A percentile compares a stretch with the other conserved stretches of the same genome.
phyloP scores from a whole-genome alignment of 2,113 vertebrate species.

The Aythya baeri region DNA sequence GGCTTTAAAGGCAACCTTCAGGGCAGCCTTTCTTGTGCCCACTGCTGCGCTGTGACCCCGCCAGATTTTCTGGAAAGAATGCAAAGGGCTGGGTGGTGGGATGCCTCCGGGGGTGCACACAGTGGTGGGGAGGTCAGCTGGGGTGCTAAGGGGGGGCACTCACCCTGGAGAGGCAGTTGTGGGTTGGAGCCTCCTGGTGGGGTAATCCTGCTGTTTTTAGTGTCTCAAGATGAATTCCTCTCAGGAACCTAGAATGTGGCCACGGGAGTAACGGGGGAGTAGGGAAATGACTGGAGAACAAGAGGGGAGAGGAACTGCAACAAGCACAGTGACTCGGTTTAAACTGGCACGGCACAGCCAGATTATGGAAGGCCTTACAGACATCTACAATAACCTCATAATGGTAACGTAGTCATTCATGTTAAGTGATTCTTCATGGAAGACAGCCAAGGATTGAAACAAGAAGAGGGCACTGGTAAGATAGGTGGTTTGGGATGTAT shows the following conservation, averaged over 20 bases:
- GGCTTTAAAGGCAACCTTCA: constrained; percentile 40
- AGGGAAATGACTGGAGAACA: not conserved
- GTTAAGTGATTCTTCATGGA: not conserved
- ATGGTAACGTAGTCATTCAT: not conserved
- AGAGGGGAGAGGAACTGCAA: not conserved
- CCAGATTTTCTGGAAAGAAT: not conserved
- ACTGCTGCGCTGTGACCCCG: not conserved
- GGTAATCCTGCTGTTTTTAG: not conserved
- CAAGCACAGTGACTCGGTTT: not conserved
- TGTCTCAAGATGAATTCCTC: not conserved
- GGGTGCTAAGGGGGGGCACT: not conserved
- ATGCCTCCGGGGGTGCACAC: not conserved
- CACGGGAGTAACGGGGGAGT: not conserved
- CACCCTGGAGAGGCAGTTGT: not conserved
- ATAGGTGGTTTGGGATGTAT: not conserved
- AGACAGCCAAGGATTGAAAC: not conserved
- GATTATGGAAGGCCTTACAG: not conserved
- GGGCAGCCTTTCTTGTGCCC: not conserved
- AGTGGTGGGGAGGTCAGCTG: not conserved
- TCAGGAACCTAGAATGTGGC: not conserved
- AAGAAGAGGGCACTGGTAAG: not conserved
- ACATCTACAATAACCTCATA: not conserved
- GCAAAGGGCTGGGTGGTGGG: not conserved
- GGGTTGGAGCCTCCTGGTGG: not conserved
- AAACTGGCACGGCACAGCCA: not conserved